Conservation (phyloP, 2,797 vertebrate genomes). For the Neoniphon sammara region DNA sequence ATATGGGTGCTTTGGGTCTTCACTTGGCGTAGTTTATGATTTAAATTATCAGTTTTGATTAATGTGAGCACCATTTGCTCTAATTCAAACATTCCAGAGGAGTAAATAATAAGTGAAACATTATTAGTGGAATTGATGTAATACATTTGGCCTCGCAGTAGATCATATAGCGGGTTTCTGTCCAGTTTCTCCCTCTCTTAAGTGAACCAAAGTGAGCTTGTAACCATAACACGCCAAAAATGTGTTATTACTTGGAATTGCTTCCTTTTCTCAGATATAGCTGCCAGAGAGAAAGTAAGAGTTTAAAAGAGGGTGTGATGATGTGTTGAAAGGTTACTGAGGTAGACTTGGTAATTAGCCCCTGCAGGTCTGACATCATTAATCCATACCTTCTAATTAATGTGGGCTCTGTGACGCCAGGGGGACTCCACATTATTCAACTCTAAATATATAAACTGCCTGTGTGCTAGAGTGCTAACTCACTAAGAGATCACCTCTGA, state of each 20-base stretch:
- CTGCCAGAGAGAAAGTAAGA: slow-evolving; percentile 59
- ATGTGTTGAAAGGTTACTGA: slow-evolving; percentile 83
- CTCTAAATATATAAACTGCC: slow-evolving; percentile 77
- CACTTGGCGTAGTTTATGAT: slow-evolving; percentile 37
- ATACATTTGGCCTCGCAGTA: slow-evolving; percentile 17
- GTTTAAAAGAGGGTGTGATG: slow-evolving; percentile 66
- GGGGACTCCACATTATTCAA: slow-evolving; percentile 81
- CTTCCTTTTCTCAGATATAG: slow-evolving; percentile 63
- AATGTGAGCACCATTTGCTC: slow-evolving; percentile 41
- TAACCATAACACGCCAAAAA: slow-evolving; percentile 25
- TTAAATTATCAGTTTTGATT: slow-evolving; percentile 54
- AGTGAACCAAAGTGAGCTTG: slow-evolving; percentile 19
- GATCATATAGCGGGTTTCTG: slow-evolving; percentile 11
- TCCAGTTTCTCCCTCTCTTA: slow-evolving; percentile 15
- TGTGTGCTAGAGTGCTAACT: slow-evolving; percentile 56
- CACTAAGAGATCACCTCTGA: slow-evolving; percentile 69
- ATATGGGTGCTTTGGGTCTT: slow-evolving; percentile 39
- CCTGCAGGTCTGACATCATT: slow-evolving; percentile 83
- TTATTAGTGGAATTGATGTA: slow-evolving; percentile 31
- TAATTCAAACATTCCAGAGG: slow-evolving; percentile 37
- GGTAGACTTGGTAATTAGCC: slow-evolving; percentile 84
- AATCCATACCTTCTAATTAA: slow-evolving; percentile 86
- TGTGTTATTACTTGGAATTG: slow-evolving; percentile 39
- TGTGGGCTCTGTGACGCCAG: slow-evolving; percentile 73
- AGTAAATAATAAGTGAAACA: slow-evolving; percentile 52